A percentile compares a stretch with the other conserved stretches of the same genome.
Evolutionary conservation across 2,113 vertebrate genomes (phyloP).

Genomic region (Alethe diademata): DNA sequence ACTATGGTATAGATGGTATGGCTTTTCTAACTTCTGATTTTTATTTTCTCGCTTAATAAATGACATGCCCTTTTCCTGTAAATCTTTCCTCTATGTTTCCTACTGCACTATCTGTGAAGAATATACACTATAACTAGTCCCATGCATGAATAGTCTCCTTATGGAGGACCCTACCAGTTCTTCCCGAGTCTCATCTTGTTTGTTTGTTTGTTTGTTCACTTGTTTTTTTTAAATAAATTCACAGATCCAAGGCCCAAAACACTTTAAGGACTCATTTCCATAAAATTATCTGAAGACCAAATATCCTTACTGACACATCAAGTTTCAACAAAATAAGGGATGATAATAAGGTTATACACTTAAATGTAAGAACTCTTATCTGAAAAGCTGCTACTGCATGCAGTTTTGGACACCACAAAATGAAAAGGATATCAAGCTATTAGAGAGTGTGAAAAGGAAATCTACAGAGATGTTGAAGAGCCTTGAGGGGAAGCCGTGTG

Average conservation of each 20-base stretch:
- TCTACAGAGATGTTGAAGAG: neutral
- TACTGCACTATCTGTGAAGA: neutral
- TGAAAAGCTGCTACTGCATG: neutral
- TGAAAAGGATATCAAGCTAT: neutral
- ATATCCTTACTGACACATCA: neutral
- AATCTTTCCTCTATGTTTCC: neutral
- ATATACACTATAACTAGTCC: neutral
- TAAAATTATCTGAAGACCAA: neutral
- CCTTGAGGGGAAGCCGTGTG: neutral
- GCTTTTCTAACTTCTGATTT: neutral
- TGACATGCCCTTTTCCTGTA: neutral
- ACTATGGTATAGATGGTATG: neutral
- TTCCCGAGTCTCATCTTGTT: neutral
- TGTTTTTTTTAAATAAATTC: neutral
- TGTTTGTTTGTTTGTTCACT: neutral
- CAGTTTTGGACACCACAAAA: neutral
- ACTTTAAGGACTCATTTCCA: neutral
- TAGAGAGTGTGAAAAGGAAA: neutral
- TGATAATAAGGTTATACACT: neutral
- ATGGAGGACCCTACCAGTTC: neutral
- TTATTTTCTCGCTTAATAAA: neutral
- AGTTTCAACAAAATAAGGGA: neutral
- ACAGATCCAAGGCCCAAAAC: neutral
- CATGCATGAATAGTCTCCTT: neutral
- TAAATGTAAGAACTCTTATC: neutral